phyloP scores from a whole-genome alignment of 2,797 vertebrate species.

The Microctenopoma stevenorrisi region DNA sequence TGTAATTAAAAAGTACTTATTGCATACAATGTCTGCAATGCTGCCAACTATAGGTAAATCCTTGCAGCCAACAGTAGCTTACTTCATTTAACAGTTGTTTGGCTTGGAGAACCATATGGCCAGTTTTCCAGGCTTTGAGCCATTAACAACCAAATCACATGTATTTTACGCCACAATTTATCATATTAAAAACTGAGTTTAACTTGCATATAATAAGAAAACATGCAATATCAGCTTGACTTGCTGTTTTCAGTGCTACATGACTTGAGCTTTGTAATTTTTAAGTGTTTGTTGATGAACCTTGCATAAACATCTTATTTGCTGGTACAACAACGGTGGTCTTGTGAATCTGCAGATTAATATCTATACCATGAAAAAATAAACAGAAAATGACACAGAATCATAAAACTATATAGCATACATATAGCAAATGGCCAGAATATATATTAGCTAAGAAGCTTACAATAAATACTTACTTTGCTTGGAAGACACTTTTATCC shows the following conservation, averaged over 20 bases:
- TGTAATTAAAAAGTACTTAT: neutral
- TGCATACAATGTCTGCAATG: neutral
- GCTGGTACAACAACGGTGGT: too few species aligned
- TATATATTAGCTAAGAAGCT: too few species aligned
- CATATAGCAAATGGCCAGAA: too few species aligned
- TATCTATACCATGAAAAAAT: neutral
- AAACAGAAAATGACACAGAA: neutral
- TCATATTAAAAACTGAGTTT: neutral
- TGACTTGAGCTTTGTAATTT: too few species aligned
- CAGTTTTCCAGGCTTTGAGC: neutral
- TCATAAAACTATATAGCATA: neutral
- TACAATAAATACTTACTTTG: too few species aligned
- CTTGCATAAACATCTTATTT: too few species aligned
- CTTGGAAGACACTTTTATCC: too few species aligned
- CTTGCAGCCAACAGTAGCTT: neutral
- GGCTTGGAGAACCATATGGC: neutral
- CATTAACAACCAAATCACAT: conserved; percentile 2
- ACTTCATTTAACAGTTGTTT: neutral
- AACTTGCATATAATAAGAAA: neutral
- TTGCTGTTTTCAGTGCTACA: too few species aligned
- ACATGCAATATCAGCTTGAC: neutral
- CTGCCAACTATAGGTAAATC: conserved; percentile 1
- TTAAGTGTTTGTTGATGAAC: too few species aligned
- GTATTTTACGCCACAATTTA: neutral
- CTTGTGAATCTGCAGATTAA: neutral